Evolutionary conservation across 2,113 vertebrate species (phyloP).

Genomic region (Tetraodon nigroviridis): DNA sequence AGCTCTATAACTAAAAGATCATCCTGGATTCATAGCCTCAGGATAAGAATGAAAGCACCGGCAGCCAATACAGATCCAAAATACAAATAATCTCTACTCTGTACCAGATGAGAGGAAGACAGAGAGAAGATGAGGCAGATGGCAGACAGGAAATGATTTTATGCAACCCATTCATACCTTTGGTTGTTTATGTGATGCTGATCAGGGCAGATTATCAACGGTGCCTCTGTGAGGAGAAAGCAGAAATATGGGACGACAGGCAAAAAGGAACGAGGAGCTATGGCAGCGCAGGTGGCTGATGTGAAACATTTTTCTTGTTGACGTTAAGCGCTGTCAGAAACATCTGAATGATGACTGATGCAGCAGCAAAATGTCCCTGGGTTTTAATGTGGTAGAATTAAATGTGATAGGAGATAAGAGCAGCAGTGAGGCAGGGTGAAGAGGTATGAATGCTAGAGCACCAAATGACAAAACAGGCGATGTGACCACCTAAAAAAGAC

Average conservation of each 20-base stretch:
- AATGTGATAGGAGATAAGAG: constrained; percentile 28
- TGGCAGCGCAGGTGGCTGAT: constrained; percentile 7
- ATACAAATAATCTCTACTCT: not conserved
- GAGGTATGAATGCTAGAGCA: constrained; percentile 25
- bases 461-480: constrained; percentile 39
- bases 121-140: constrained; percentile 26
- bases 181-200: constrained; percentile 40
- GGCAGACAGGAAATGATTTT: constrained; percentile 38
- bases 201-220: constrained; percentile 30
- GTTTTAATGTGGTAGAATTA: constrained; percentile 39
- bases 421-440: constrained; percentile 14
- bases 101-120: constrained; percentile 5
- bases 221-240: constrained; percentile 11
- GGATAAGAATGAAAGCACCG: constrained; percentile 35
- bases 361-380: constrained; percentile 7
- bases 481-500: constrained; percentile 23
- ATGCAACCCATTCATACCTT: constrained; percentile 37
- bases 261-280: constrained; percentile 11
- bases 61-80: constrained; percentile 56
- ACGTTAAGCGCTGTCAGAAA: constrained; percentile 20
- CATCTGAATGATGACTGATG: constrained; percentile 34
- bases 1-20: constrained; percentile 38
- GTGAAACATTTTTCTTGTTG: constrained; percentile 29
- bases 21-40: constrained; percentile 42
- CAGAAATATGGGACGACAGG: not conserved